phyloP scores from a whole-genome alignment of 2,113 vertebrate genomes.

The Onychostruthus taczanowskii region DNA sequence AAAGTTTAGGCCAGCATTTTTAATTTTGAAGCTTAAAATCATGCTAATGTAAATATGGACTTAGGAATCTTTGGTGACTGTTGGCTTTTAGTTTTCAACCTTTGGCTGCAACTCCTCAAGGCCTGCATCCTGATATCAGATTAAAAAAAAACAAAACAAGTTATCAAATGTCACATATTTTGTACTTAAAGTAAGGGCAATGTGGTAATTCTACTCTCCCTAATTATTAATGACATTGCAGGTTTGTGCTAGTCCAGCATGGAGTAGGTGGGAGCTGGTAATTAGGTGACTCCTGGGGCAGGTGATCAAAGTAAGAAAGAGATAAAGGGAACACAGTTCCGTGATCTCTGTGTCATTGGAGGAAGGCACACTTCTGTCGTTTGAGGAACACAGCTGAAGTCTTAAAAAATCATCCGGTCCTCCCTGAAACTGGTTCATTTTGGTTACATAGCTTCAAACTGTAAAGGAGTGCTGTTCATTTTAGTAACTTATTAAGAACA shows the following conservation, averaged over 20 bases:
- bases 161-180: background rate
- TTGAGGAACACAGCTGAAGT: background rate
- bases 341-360: background rate
- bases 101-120: background rate
- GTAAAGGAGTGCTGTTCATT: background rate
- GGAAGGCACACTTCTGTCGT: background rate
- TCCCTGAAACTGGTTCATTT: background rate
- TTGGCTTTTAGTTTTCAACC: background rate
- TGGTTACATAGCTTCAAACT: background rate
- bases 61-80: background rate
- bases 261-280: background rate
- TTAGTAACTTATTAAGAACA: background rate
- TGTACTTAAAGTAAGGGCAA: background rate
- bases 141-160: background rate
- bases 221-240: background rate
- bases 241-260: background rate
- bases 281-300: background rate
- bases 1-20: background rate
- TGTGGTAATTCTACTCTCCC: background rate
- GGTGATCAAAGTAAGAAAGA: background rate
- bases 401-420: background rate
- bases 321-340: background rate
- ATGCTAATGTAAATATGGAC: background rate
- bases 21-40: background rate
- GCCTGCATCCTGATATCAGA: accelerated